A percentile compares a stretch with the other conserved stretches of the same genome.
Conservation (phyloP, 2,888 invertebrate genomes). For the Drosophila subsilvestris region DNA sequence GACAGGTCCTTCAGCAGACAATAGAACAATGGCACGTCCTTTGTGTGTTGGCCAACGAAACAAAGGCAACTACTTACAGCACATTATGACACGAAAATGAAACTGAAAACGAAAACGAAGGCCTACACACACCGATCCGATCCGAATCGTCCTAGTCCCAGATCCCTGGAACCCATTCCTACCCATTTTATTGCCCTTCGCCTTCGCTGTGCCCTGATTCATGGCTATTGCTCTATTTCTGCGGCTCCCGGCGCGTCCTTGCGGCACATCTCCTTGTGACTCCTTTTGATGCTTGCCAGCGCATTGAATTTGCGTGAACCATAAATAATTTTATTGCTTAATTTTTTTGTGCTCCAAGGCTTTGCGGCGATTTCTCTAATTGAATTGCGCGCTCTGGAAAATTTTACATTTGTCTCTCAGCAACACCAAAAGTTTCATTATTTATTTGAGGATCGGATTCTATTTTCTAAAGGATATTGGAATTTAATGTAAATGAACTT, state of each 20-base stretch:
- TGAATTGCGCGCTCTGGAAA: constrained; percentile 73
- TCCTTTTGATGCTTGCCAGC: constrained; percentile 65
- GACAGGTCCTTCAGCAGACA: constrained; percentile 71
- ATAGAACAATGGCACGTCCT: constrained; percentile 62
- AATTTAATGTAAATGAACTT: constrained; percentile 68
- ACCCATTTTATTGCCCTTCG: constrained; percentile 65
- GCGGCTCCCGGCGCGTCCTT: constrained; percentile 21
- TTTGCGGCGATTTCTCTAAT: constrained; percentile 58
- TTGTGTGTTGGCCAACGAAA: constrained; percentile 58
- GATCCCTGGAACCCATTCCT: constrained; percentile 28
- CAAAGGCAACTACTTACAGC: constrained; percentile 74
- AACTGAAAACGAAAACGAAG: constrained; percentile 31
- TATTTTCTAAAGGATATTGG: constrained; percentile 17
- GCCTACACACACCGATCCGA: neutral
- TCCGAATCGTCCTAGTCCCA: neutral
- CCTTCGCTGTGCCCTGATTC: constrained; percentile 55
- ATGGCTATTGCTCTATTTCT: constrained; percentile 79
- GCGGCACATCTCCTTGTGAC: constrained; percentile 54
- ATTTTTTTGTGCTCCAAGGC: constrained; percentile 74
- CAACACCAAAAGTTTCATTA: constrained; percentile 62
- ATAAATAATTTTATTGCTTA: constrained; percentile 84
- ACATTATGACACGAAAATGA: constrained; percentile 74
- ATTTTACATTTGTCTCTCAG: constrained; percentile 77
- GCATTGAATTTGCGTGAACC: constrained; percentile 83
- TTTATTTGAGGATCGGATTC: constrained; percentile 64